Percentiles rank a stretch among this genome's conserved stretches.
Conservation (phyloP, 2,888 invertebrate species). For the Sesia apiformis region DNA sequence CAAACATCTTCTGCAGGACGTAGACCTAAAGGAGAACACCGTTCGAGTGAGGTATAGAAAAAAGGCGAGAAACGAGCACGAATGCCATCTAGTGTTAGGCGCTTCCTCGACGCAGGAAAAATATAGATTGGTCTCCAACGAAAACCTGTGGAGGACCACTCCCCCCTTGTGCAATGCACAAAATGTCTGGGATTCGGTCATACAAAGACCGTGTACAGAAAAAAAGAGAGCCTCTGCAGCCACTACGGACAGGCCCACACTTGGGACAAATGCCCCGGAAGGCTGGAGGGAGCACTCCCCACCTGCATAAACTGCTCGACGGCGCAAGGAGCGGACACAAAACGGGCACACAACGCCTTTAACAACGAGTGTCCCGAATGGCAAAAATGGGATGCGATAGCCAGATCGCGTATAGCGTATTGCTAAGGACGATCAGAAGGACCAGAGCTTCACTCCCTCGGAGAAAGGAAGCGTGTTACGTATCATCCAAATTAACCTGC, state of each 20-base stretch:
- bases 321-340: neutral
- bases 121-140: neutral
- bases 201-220: neutral
- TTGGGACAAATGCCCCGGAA: neutral
- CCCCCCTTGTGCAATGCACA: neutral
- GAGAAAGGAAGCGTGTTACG: no score
- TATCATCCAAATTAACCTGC: no score
- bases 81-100: neutral
- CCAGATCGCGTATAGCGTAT: no score
- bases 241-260: neutral
- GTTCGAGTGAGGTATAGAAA: neutral
- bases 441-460: no score
- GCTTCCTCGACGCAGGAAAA: neutral
- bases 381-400: no score
- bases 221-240: neutral
- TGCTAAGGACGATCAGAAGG: no score
- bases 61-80: neutral
- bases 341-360: no score
- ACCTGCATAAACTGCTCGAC: neutral
- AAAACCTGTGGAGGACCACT: neutral
- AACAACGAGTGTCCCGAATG: no score
- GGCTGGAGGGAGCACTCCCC: neutral
- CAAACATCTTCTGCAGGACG: constrained; percentile 1
- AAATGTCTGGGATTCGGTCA: constrained; percentile 1
- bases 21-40: neutral